A percentile compares a stretch with the other conserved stretches of the same genome.
phyloP scores from a whole-genome alignment of 53 echinoderm and acorn worm species.

The Glandiceps talaboti region DNA sequence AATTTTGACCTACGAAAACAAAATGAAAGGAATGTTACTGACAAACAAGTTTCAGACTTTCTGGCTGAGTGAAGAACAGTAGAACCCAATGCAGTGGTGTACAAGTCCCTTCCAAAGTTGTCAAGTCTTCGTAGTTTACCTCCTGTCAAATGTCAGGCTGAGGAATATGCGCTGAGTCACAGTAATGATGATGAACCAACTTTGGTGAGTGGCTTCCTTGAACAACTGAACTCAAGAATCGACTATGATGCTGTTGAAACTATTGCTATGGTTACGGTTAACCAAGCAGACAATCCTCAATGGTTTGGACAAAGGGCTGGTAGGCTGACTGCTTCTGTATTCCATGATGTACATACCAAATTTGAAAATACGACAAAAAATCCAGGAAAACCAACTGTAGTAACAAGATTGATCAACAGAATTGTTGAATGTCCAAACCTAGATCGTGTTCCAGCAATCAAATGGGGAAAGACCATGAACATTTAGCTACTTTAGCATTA shows the following conservation, averaged over 20 bases:
- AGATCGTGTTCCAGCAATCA: neutral
- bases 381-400: neutral
- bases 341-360: neutral
- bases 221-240: neutral
- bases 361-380: neutral
- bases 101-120: neutral
- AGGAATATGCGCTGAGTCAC: neutral
- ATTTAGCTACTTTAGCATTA: neutral
- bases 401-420: neutral
- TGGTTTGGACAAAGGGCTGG: neutral
- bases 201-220: neutral
- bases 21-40: neutral
- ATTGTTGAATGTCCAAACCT: neutral
- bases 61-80: neutral
- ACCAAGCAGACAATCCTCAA: neutral
- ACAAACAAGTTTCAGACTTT: neutral
- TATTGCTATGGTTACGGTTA: neutral
- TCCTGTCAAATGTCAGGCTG: neutral
- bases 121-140: neutral
- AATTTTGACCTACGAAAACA: neutral
- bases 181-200: neutral
- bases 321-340: neutral
- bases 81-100: neutral
- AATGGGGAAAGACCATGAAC: neutral
- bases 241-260: neutral